These are phyloP conservation scores for Hemicentrotus pulcherrimus DNA, from an alignment of 35 echinoderm and acorn worm genomes.

Conservation along the genomic window DNA sequence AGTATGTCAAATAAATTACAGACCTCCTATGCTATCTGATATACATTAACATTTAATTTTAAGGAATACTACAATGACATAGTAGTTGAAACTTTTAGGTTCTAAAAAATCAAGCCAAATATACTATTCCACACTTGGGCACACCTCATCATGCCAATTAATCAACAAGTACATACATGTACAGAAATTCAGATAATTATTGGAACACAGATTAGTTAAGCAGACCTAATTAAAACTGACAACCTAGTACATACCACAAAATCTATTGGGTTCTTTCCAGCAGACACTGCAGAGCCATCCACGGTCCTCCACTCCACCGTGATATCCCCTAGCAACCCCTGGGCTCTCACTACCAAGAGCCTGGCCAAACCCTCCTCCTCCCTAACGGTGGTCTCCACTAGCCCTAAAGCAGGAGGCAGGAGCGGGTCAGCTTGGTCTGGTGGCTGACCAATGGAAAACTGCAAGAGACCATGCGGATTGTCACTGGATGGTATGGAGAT, in stretches of 20 bases:
- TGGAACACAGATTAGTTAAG: background rate
- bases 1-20: too few species aligned
- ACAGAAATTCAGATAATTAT: background rate
- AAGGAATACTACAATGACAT: too few species aligned
- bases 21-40: too few species aligned
- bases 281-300: constrained; percentile 92
- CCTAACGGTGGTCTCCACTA: constrained; percentile 54
- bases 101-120: too few species aligned
- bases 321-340: constrained; percentile 73
- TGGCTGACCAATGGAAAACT: constrained; percentile 80
- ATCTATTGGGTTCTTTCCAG: constrained; percentile 92
- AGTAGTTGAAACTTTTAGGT: too few species aligned
- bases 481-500: constrained; percentile 73
- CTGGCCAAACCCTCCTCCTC: constrained; percentile 75
- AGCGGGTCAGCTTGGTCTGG: constrained; percentile 70
- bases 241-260: constrained; percentile 75
- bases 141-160: too few species aligned
- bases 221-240: background rate
- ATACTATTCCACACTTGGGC: too few species aligned
- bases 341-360: constrained; percentile 91
- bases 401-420: constrained; percentile 49
- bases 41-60: too few species aligned
- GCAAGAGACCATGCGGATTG: constrained; percentile 81
- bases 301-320: constrained; percentile 96
- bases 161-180: background rate